Conservation (phyloP, 1,140 invertebrate species). For the Megathymus violae region DNA sequence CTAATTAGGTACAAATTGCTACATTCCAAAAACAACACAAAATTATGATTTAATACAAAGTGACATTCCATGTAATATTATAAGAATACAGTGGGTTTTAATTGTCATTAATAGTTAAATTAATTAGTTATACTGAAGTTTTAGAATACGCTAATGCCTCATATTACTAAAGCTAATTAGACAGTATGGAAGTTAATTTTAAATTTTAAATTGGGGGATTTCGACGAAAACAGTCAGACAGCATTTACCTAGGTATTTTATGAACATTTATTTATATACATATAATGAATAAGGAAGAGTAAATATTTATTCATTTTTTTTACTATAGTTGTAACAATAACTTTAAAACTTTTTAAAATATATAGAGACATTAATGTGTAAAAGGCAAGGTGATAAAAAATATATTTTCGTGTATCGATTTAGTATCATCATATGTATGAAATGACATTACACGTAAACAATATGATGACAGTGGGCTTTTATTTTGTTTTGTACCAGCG, state of each 20-base stretch:
- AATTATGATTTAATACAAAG: too few relatives aligned
- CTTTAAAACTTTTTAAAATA: slow-evolving; percentile 5
- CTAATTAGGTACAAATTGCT: too few relatives aligned
- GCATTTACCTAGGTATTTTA: neutral
- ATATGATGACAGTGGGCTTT: neutral
- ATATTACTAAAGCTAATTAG: too few relatives aligned
- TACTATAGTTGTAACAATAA: neutral
- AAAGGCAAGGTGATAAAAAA: slow-evolving; percentile 29
- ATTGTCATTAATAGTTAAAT: too few relatives aligned
- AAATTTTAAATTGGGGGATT: neutral
- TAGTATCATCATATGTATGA: slow-evolving; percentile 21
- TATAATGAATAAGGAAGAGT: neutral
- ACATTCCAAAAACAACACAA: too few relatives aligned
- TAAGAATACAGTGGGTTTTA: too few relatives aligned
- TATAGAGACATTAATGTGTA: slow-evolving; percentile 20
- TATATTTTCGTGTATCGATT: slow-evolving; percentile 24
- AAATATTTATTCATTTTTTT: neutral
- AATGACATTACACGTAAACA: slow-evolving; percentile 8
- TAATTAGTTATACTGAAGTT: too few relatives aligned
- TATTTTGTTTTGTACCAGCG: neutral
- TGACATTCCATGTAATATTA: too few relatives aligned
- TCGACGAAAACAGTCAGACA: neutral
- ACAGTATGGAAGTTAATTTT: too few relatives aligned
- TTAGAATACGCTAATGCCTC: too few relatives aligned
- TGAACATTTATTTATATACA: neutral